phyloP scores from a whole-genome alignment of 2,797 vertebrate genomes.

The Schizothorax lantsangensis region DNA sequence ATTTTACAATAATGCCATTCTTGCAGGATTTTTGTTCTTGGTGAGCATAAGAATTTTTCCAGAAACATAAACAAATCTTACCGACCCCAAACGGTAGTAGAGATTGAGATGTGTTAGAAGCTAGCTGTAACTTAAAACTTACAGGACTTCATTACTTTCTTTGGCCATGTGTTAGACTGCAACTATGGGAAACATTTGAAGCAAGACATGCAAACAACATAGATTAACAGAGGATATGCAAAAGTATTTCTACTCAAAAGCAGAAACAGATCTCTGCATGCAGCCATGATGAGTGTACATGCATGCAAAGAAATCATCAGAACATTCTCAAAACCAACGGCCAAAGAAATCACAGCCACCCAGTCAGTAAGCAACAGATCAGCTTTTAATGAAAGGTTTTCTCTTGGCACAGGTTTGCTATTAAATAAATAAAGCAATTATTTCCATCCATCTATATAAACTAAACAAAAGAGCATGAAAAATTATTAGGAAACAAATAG shows the following conservation, averaged over 20 bases:
- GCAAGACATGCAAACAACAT: constrained; percentile 11
- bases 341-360: constrained; percentile 44
- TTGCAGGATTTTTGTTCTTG: background rate
- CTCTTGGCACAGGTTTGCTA: constrained; percentile 86
- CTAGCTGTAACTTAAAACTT: background rate
- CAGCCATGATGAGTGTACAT: constrained; percentile 20
- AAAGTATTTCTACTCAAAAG: background rate
- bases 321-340: background rate
- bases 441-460: constrained; percentile 83
- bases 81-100: background rate
- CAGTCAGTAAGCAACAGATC: constrained; percentile 39
- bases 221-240: background rate
- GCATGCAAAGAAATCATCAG: constrained; percentile 23
- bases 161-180: background rate
- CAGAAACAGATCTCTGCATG: background rate
- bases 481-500: constrained; percentile 60
- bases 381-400: constrained; percentile 82
- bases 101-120: background rate
- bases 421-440: constrained; percentile 87
- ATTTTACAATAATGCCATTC: background rate
- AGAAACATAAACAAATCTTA: background rate
- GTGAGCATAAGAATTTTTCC: background rate
- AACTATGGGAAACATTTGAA: constrained; percentile 30
- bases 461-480: constrained; percentile 77
- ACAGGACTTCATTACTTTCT: background rate